Conservation (phyloP, 2,113 vertebrate genomes). For the Narcine bancroftii region DNA sequence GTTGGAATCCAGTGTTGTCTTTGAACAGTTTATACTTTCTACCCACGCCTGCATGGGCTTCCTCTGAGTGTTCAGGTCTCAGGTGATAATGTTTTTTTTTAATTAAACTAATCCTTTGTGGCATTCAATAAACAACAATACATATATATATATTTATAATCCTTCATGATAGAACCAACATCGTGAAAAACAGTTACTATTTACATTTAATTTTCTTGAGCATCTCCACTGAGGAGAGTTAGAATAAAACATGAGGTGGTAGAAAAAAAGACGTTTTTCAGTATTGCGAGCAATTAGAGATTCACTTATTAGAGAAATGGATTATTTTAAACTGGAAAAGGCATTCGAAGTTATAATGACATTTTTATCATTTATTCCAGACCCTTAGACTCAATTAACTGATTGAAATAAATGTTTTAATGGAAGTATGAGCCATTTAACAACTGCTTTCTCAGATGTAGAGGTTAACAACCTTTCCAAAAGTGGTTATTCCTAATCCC, state of each 20-base stretch:
- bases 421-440: neutral
- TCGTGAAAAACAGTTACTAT: neutral
- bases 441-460: neutral
- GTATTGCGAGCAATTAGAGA: neutral
- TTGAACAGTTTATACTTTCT: too few species aligned
- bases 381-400: neutral
- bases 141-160: neutral
- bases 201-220: conserved; percentile 31
- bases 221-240: neutral
- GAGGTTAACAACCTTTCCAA: neutral
- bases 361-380: neutral
- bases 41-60: too few species aligned
- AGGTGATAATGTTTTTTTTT: conserved; percentile 18
- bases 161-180: neutral
- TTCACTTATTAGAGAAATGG: neutral
- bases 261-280: neutral
- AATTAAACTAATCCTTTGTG: neutral
- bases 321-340: neutral
- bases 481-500: neutral
- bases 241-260: neutral
- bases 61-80: too few species aligned
- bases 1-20: too few species aligned
- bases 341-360: too few species aligned
- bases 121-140: neutral
- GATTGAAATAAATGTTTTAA: neutral